phyloP scores from a whole-genome alignment of 2,797 vertebrate genomes.

The Clarias pachynema region DNA sequence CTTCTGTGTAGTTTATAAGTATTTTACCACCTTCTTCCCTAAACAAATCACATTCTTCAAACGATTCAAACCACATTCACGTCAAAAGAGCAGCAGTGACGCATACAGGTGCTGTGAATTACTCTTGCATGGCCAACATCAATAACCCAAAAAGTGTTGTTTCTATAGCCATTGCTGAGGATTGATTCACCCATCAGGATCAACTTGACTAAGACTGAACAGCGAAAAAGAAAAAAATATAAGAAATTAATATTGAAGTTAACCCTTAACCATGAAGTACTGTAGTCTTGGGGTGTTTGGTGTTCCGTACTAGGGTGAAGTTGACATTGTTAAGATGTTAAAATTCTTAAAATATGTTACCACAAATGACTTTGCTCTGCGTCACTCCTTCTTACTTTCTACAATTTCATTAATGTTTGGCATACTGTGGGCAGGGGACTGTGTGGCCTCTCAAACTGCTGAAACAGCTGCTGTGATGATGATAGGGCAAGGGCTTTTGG shows the following conservation, averaged over 20 bases:
- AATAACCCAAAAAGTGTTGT: slow-evolving; percentile 53
- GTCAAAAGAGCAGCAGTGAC: slow-evolving; percentile 53
- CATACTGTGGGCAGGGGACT: slow-evolving; percentile 10
- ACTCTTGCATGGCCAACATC: slow-evolving; percentile 43
- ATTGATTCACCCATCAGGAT: slow-evolving; percentile 46
- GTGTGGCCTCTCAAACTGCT: slow-evolving; percentile 44
- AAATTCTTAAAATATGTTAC: background rate
- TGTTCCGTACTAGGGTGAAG: background rate
- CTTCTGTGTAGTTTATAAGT: slow-evolving; percentile 39
- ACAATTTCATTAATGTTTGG: slow-evolving; percentile 45
- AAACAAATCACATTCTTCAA: slow-evolving; percentile 42
- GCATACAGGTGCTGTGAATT: slow-evolving; percentile 49
- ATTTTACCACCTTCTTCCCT: slow-evolving; percentile 28
- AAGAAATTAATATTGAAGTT: slow-evolving; percentile 31
- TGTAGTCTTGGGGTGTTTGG: slow-evolving; percentile 7
- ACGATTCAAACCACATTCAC: slow-evolving; percentile 53
- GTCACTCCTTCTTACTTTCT: slow-evolving; percentile 30
- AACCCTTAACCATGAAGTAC: slow-evolving; percentile 22
- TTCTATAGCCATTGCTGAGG: slow-evolving; percentile 47
- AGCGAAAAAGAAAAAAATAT: slow-evolving; percentile 28
- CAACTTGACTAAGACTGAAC: slow-evolving; percentile 42
- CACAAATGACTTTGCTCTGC: slow-evolving; percentile 31
- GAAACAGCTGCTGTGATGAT: slow-evolving; percentile 72
- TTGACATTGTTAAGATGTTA: slow-evolving; percentile 5
- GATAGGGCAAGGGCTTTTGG: slow-evolving; percentile 50